Evolutionary conservation across 2,888 invertebrate genomes (phyloP), one percentile per base, ranked within the genome.

Genomic region (Hedychridium roseum): DNA sequence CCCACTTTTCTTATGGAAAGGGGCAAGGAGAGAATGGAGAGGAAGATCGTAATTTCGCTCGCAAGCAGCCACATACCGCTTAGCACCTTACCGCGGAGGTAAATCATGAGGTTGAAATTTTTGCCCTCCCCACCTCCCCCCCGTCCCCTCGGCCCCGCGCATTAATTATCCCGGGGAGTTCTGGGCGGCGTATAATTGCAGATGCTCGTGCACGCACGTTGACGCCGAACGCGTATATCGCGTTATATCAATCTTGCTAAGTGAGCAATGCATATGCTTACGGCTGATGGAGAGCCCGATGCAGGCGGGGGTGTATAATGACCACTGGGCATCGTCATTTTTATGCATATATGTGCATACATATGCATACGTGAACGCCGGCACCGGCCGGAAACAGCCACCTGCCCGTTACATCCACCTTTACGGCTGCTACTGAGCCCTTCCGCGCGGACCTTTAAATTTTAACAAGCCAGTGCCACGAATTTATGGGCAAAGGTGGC

Each of bases 311-410:
- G 73, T 64, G 73, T 60, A 60, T 60, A 66, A 63, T 66, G 61
- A 61, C 66, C 72, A 66, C 49, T 66, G 64, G 67, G 65, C 66
- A 73, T 70, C 67, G 56, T 48, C 51, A 41, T 49, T 50, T 50
- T 56, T 60, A 50, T 56, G 57, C 53, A 54, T 63, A 55, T 49
- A 26, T 49, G 69, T 70, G 64, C 64, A 69, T 68, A 66, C 66
- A 62, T 57, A 64, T 59, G 59, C 41, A 16, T 52, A 53, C 47
- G 42, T 38, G 54, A 48, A 53, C 50, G 57, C 60, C 53, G 44
- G 45, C 69, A 71, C 73, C 68, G 67, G 64, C 73, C 73, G 73
- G 74, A 74, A 68, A 69, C 68, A 70, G 63, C 64, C 75, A 74
- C 74, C 74, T 76, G 71, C 73, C 68, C 66, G 60, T 57, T 54